Conservation (phyloP, 1,140 invertebrate species). For the Coenobita brevimanus region DNA sequence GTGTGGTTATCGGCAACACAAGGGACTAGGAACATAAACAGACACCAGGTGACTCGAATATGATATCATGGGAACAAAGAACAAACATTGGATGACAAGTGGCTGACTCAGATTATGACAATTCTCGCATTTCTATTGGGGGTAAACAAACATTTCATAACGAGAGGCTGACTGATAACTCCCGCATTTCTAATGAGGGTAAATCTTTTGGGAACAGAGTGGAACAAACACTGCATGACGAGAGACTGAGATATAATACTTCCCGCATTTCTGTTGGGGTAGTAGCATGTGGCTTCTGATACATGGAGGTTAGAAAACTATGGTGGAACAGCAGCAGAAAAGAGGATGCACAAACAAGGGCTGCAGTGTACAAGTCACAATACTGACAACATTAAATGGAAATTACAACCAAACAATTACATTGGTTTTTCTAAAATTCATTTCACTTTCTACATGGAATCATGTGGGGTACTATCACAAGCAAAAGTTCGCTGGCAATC, state of each 20-base stretch:
- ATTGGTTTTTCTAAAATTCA: slow-evolving; percentile 26
- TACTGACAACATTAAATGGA: slow-evolving; percentile 51
- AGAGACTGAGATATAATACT: slow-evolving; percentile 46
- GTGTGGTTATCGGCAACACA: slow-evolving; percentile 59
- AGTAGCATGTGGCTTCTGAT: slow-evolving; percentile 57
- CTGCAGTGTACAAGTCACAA: slow-evolving; percentile 33
- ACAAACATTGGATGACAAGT: no score
- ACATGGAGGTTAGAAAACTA: slow-evolving; percentile 41
- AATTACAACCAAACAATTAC: slow-evolving; percentile 63
- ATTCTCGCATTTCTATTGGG: no score
- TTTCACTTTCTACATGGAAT: slow-evolving; percentile 46
- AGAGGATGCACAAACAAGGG: slow-evolving; percentile 52
- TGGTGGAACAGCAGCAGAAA: slow-evolving; percentile 37
- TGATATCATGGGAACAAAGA: no score
- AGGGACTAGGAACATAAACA: slow-evolving; percentile 63
- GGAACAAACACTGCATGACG: slow-evolving; percentile 57
- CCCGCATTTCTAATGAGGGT: no score
- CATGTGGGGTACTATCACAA: slow-evolving; percentile 35
- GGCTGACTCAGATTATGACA: no score
- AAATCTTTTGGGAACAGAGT: slow-evolving; percentile 59
- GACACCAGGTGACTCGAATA: slow-evolving; percentile 51
- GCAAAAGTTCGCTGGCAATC: no score
- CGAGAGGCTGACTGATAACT: no score
- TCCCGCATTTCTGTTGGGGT: slow-evolving; percentile 40
- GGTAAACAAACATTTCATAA: no score